Evolutionary conservation across 2,888 invertebrate species (phyloP).

Genomic region (Lasioglossum morio): DNA sequence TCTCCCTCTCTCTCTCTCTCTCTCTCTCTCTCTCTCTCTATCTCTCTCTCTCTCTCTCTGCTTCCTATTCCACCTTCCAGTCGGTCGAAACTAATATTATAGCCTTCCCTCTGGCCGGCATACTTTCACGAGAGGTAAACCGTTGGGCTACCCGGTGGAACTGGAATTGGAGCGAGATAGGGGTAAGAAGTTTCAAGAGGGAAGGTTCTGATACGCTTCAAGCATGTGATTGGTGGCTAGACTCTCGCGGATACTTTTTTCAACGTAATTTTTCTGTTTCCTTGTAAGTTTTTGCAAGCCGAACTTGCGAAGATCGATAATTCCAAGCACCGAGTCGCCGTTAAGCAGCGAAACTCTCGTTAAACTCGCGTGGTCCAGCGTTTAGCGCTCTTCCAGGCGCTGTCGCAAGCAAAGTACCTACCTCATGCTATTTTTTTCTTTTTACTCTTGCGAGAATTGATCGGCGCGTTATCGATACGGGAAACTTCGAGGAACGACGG

Average conservation of each 20-base stretch:
- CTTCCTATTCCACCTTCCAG: conserved; percentile 3
- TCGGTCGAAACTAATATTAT: conserved; percentile 67
- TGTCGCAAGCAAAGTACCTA: background rate
- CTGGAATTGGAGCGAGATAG: conserved; percentile 34
- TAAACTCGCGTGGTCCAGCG: background rate
- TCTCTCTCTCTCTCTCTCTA: background rate
- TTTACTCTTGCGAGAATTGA: background rate
- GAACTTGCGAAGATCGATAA: conserved; percentile 4
- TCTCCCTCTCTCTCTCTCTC: background rate
- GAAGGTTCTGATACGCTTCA: conserved; percentile 37
- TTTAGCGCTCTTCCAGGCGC: background rate
- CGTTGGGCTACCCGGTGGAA: conserved; percentile 23
- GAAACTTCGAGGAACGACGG: conserved; percentile 12
- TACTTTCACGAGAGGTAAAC: conserved; percentile 59
- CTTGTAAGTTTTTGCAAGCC: conserved; percentile 8
- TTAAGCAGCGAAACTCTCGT: conserved; percentile 1
- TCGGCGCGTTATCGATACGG: background rate
- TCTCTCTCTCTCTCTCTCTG: background rate
- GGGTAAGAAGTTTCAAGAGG: conserved; percentile 49
- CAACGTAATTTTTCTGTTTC: conserved; percentile 25
- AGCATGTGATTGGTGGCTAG: conserved; percentile 38
- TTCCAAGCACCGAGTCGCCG: background rate
- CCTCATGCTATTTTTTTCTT: background rate
- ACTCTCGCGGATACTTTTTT: background rate
- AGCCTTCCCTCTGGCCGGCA: conserved; percentile 46